These are phyloP conservation scores for Panopea generosa DNA, from an alignment of 2,888 invertebrate species.

Conservation along the genomic window DNA sequence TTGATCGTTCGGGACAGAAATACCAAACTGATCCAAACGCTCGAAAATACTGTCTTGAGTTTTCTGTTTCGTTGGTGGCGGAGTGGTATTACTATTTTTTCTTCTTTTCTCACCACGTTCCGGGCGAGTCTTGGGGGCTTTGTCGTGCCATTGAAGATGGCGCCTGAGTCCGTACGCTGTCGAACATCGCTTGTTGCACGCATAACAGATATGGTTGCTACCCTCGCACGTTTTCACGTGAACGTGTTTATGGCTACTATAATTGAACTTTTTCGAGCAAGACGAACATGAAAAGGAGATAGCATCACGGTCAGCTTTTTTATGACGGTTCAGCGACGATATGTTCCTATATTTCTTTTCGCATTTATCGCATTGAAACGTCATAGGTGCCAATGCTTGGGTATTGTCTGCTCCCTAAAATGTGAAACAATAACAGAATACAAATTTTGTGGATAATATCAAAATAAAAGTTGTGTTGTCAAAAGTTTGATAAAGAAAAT, in stretches of 20 bases:
- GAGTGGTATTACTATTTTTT: too few species aligned
- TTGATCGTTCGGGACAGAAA: conserved; percentile 28
- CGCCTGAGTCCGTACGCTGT: conserved; percentile 5
- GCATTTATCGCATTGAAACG: too few species aligned
- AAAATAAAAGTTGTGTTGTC: too few species aligned
- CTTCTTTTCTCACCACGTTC: too few species aligned
- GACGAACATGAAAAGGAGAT: background rate
- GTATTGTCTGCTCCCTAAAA: too few species aligned
- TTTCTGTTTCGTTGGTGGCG: too few species aligned
- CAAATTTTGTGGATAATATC: too few species aligned
- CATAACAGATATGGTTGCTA: background rate
- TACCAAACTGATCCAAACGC: conserved; percentile 26
- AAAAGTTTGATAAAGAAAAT: too few species aligned
- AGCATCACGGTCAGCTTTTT: background rate
- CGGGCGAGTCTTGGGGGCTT: background rate
- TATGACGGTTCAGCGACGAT: background rate
- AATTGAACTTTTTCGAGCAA: background rate
- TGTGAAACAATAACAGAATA: too few species aligned
- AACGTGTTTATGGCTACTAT: background rate
- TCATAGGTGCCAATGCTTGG: too few species aligned
- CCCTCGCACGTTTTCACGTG: background rate
- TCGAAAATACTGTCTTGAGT: conserved; percentile 39
- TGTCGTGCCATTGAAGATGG: conserved; percentile 10
- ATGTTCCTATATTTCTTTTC: too few species aligned
- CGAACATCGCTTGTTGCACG: background rate